Conservation (phyloP, 2,888 invertebrate species). For the Apantesis nais region DNA sequence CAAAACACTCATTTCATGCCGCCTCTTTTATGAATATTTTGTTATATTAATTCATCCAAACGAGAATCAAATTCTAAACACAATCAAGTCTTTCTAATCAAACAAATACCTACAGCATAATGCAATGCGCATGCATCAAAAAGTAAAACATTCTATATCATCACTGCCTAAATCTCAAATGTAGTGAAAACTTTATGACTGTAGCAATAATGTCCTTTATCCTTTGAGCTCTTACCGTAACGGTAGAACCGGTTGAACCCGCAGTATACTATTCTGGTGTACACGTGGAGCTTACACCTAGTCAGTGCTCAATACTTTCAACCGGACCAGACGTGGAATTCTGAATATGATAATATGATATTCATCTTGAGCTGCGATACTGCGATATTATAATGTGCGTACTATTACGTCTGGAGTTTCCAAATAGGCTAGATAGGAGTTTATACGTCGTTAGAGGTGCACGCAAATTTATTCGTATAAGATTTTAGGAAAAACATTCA, state of each 20-base stretch:
- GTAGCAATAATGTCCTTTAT: constrained; percentile 31
- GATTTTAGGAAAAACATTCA: background rate
- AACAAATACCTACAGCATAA: constrained; percentile 22
- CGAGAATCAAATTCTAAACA: background rate
- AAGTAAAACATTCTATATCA: constrained; percentile 25
- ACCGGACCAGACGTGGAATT: background rate
- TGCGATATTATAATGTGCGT: background rate
- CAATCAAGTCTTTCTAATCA: background rate
- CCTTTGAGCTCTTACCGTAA: constrained; percentile 47
- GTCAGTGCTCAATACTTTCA: constrained; percentile 1
- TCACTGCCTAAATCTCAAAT: constrained; percentile 14
- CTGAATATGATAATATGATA: background rate
- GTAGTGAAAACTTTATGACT: constrained; percentile 28
- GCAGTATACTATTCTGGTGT: constrained; percentile 6
- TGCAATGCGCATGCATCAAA: constrained; percentile 41
- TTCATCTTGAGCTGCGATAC: background rate
- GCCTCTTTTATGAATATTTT: too few relatives aligned
- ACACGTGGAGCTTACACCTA: constrained; percentile 6
- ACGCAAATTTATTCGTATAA: background rate
- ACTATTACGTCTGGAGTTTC: background rate
- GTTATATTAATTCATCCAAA: too few relatives aligned
- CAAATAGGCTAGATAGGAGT: background rate
- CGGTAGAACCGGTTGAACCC: constrained; percentile 65
- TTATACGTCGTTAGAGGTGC: background rate
- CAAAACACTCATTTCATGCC: too few relatives aligned